Base-by-base conservation (phyloP, 2,888 invertebrate species). In the Plusia festucae region DNA sequence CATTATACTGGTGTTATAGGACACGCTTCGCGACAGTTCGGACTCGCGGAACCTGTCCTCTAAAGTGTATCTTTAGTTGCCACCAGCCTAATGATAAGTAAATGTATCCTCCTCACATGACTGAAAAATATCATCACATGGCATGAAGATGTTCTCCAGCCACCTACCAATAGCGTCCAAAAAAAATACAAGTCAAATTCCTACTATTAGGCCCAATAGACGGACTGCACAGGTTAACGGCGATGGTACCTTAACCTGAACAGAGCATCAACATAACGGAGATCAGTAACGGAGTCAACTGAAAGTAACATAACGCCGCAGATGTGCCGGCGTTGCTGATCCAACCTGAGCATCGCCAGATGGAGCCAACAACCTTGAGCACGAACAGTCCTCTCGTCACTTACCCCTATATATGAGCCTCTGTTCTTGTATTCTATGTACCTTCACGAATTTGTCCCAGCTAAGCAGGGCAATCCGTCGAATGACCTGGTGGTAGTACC, bases 41-140 rank as follows among this genome's bases (percentile, higher is more conserved):
- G 4, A 13, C n/a, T 0, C n/a, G 40, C n/a, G 20, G 4, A 49
- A 20, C 16, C 3, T 46, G 16, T 40, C 40, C 40, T n/a, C 40
- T 7, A 40, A n/a, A 6, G n/a, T 15, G 11, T 40, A 13, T n/a
- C n/a, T 1, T n/a, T 40, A 40, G 15, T 40, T 6, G 1, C 1
- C 18, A 18, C 20, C 46, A 16, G 46, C 11, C 18, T 9, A 49
- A 20, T 49, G 46, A 49, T 20, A 49, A 49, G 13, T 49, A 18
- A 49, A 49, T 20, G 46, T 49, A 49, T 49, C 46, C 46, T 49
- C 46, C 46, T 49, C 11, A 40, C 4, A 18, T 49, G 46, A 20
- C 20, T 49, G 5, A 49, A 20, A 49, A n/a, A 18, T 16, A 7
- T 16, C 16, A 18, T 9, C 16, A 18, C 15, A 46, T 7, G 46